Percentiles rank a stretch among this genome's conserved stretches.
Evolutionary conservation across 1,140 invertebrate species (phyloP).

Genomic region (Bombus confusus): DNA sequence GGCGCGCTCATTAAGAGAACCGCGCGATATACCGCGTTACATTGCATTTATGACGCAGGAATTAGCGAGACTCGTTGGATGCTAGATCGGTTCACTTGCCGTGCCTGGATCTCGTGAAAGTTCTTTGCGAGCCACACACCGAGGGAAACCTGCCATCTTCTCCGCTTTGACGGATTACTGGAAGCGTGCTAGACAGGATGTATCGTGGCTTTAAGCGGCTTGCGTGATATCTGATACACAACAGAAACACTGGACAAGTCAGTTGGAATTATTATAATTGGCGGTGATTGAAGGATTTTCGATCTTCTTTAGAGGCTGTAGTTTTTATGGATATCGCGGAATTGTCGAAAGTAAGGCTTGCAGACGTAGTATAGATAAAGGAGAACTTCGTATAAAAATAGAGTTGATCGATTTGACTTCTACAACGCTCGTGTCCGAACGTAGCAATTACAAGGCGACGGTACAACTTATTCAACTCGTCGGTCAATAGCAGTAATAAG

Average conservation of each 20-base stretch:
- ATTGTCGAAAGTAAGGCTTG: no score
- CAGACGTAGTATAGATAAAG: no score
- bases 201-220: background rate
- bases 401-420: background rate
- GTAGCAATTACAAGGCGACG: background rate
- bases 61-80: constrained; percentile 25
- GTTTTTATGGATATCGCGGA: no score
- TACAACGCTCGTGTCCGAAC: background rate
- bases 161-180: background rate
- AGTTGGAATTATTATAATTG: background rate
- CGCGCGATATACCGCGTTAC: constrained; percentile 11
- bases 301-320: no score
- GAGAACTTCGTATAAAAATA: background rate
- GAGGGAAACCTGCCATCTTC: background rate
- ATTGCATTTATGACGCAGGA: constrained; percentile 23
- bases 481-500: no score
- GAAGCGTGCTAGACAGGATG: background rate
- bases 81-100: background rate
- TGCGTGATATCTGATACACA: background rate
- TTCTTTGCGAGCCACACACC: constrained; percentile 9
- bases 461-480: no score
- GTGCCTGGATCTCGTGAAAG: background rate
- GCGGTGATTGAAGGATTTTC: no score
- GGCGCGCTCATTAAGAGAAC: constrained; percentile 39
- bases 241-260: no score